Percentiles rank a stretch among this genome's conserved stretches.
Evolutionary conservation across 23 tunicate genomes (phyloP).

Genomic region (Trididemnum clinides): DNA sequence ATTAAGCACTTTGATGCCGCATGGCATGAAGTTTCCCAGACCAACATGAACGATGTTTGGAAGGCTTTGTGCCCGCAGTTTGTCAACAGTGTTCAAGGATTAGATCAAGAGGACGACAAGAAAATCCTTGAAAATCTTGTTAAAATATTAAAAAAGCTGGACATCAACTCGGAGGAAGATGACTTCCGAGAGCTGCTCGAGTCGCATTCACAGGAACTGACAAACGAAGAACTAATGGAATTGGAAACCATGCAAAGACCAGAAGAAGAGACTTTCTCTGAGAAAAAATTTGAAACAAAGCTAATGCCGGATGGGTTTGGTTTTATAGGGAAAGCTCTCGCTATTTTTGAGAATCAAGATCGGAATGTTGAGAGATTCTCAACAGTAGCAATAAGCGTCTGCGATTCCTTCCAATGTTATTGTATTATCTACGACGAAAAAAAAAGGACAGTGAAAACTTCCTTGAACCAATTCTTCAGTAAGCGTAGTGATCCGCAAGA

Average conservation of each 20-base stretch:
- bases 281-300: constrained; percentile 40
- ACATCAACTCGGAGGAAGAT: constrained; percentile 24
- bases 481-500: background rate
- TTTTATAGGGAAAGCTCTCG: constrained; percentile 31
- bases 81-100: constrained; percentile 10
- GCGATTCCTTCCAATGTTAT: constrained; percentile 27
- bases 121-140: constrained; percentile 32
- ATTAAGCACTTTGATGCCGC: constrained; percentile 37
- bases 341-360: constrained; percentile 37
- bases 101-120: constrained; percentile 17
- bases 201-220: constrained; percentile 33
- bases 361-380: constrained; percentile 40
- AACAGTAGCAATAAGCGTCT: constrained; percentile 30
- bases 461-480: background rate
- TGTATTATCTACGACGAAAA: constrained; percentile 41
- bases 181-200: constrained; percentile 35
- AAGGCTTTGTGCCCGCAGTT: constrained; percentile 49
- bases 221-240: constrained; percentile 37
- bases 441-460: constrained; percentile 9
- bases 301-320: constrained; percentile 34
- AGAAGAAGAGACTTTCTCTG: constrained; percentile 28
- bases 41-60: constrained; percentile 21
- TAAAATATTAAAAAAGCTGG: constrained; percentile 37
- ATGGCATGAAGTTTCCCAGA: constrained; percentile 47
- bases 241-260: constrained; percentile 40